Base-by-base conservation (phyloP, 2,888 invertebrate species). In the Ethmia dodecea region DNA sequence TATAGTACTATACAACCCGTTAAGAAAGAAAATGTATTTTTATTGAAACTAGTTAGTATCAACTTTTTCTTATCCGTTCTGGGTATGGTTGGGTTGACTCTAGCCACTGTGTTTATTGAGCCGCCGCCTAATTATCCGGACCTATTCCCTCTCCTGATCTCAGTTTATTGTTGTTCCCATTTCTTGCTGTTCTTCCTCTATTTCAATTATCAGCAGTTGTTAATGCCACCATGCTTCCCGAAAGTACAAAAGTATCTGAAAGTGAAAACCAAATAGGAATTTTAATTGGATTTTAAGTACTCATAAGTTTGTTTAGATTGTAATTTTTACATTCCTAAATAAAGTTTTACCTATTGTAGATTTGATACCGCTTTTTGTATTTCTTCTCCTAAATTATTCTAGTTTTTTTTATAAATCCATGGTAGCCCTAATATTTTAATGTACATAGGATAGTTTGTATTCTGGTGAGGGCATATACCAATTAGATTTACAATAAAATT, bases 121-220 rank as follows among this genome's bases (percentile, higher is more conserved):
- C 92, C 96, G 2, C 96, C 97, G 0, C 60, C 68, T 0, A 80
- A 81, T 41, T 93, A 93, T 52, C 97, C 98, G 0, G 94, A 97
- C 81, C 68, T 98, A 22, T 96, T 91, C 76, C 88, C 95, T 0
- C 78, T 98, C 29, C 71, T 95, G 13, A 90, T 96, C 43, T 94
- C 96, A 0, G 78, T 92, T 5, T 96, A 92, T 75, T 94, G 93
- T 5, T 98, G 94, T 72, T 67, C 79, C 1, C 96, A 97, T 86
- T 97, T 97, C 70, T 38, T 92, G 3, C 66, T 88, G 20, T 94
- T 94, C 59, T 90, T 92, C 50, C 38, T 91, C 4, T 95, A 94
- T 74, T 94, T 94, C 55, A 92, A 92, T 73, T 88, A 89, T 46
- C 86, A 88, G 45, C 94, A 94, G 70, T 78, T 92, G 29, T 63